phyloP scores from a whole-genome alignment of 2,113 vertebrate genomes.

The Brienomyrus longianalis region DNA sequence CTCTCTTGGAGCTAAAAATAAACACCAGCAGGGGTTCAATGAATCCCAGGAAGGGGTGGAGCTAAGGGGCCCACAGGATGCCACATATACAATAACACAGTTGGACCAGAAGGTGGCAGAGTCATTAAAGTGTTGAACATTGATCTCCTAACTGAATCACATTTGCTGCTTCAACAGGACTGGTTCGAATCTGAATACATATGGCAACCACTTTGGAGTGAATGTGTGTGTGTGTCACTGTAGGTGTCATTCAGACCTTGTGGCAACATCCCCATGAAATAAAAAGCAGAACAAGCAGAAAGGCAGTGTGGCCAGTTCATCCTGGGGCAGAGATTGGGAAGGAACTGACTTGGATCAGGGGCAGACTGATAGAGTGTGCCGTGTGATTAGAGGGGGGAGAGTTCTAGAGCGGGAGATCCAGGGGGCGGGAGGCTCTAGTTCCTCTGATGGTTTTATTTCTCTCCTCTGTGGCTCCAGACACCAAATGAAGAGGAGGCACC shows the following conservation, averaged over 20 bases:
- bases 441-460: neutral
- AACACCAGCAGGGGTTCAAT: neutral
- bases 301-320: neutral
- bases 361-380: neutral
- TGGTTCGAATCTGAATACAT: neutral
- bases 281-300: neutral
- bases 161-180: neutral
- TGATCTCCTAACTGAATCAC: neutral
- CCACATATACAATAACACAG: neutral
- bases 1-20: neutral
- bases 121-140: neutral
- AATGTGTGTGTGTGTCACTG: neutral
- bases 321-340: neutral
- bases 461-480: neutral
- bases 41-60: neutral
- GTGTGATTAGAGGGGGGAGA: neutral
- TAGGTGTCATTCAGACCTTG: neutral
- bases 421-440: too few species aligned
- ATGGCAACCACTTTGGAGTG: neutral
- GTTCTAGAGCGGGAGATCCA: neutral
- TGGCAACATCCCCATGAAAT: too few species aligned
- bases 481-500: neutral
- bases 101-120: neutral
- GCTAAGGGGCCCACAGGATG: neutral
- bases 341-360: neutral